These are phyloP conservation scores for Melieria omissa DNA, from an alignment of 2,888 invertebrate species.

Conservation along the genomic window DNA sequence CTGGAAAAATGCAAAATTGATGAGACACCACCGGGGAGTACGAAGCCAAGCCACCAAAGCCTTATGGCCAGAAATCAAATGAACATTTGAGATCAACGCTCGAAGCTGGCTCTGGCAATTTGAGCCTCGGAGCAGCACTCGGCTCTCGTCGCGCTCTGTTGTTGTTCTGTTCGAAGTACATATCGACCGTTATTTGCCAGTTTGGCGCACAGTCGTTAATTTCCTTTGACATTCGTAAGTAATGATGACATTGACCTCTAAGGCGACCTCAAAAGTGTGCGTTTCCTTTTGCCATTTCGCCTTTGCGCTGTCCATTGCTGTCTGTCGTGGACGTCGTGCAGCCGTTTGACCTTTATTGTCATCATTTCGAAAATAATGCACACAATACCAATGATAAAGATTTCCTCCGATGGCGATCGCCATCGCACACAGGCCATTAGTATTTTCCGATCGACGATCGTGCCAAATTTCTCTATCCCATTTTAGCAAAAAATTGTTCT, in stretches of 20 bases:
- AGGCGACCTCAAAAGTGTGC: constrained; percentile 47
- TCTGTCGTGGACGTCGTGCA: neutral
- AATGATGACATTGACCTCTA: constrained; percentile 45
- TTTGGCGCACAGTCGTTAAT: neutral
- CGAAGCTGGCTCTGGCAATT: too few species aligned
- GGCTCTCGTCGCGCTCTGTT: too few species aligned
- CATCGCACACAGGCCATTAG: too few species aligned
- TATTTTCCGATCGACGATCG: neutral
- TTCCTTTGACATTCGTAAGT: constrained; percentile 40
- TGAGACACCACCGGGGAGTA: too few species aligned
- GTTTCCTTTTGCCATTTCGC: constrained; percentile 33
- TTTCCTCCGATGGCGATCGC: constrained; percentile 42
- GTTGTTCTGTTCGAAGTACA: too few species aligned
- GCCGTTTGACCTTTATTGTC: constrained; percentile 51
- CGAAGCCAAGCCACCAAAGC: too few species aligned
- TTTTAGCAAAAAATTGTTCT: neutral
- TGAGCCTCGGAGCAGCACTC: too few species aligned
- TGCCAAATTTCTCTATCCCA: neutral
- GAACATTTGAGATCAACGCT: constrained; percentile 12
- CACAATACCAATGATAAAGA: constrained; percentile 56
- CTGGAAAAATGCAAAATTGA: constrained; percentile 1
- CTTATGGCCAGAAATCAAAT: neutral
- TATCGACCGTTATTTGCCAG: neutral
- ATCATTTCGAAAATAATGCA: constrained; percentile 44
- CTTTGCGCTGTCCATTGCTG: neutral